Conservation (phyloP, 30 jellyfish, hydroid and myxozoan species). For the Catostylus mosaicus region DNA sequence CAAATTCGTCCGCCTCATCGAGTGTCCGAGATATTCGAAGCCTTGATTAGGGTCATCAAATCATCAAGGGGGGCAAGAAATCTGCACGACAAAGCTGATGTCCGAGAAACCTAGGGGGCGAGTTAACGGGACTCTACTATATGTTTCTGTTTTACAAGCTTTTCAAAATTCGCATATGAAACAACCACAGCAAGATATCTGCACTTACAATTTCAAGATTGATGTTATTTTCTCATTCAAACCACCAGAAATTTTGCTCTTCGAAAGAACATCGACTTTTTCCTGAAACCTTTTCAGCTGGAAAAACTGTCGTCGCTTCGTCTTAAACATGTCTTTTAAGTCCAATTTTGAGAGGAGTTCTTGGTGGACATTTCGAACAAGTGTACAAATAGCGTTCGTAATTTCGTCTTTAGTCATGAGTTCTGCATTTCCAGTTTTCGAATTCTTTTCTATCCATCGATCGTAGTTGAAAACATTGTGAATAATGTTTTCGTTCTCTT, state of each 20-base stretch:
- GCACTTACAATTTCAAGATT: slow-evolving; percentile 36
- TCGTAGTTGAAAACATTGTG: slow-evolving; percentile 54
- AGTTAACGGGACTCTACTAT: too few species aligned
- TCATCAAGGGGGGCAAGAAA: too few species aligned
- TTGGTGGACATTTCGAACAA: not conserved
- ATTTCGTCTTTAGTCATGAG: slow-evolving; percentile 45
- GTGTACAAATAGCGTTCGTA: not conserved
- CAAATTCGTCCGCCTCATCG: too few species aligned
- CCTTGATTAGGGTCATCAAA: too few species aligned
- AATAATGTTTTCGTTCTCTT: slow-evolving; percentile 21
- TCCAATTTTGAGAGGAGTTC: slow-evolving; percentile 44
- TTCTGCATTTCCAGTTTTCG: not conserved
- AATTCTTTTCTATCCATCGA: slow-evolving; percentile 57
- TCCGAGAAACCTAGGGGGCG: too few species aligned
- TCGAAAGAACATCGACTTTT: not conserved
- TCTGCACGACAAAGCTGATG: too few species aligned
- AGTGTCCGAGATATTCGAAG: too few species aligned
- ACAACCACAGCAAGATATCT: too few species aligned
- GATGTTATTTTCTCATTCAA: not conserved
- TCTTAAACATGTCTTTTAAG: slow-evolving; percentile 19
- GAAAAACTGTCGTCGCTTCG: slow-evolving; percentile 58
- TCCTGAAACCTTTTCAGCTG: slow-evolving; percentile 66
- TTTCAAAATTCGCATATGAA: too few species aligned
- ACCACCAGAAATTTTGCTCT: not conserved
- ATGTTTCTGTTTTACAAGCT: too few species aligned